A percentile compares a stretch with the other conserved stretches of the same genome.
phyloP scores from a whole-genome alignment of 1,140 invertebrate species.

The Neotoxoptera formosana region DNA sequence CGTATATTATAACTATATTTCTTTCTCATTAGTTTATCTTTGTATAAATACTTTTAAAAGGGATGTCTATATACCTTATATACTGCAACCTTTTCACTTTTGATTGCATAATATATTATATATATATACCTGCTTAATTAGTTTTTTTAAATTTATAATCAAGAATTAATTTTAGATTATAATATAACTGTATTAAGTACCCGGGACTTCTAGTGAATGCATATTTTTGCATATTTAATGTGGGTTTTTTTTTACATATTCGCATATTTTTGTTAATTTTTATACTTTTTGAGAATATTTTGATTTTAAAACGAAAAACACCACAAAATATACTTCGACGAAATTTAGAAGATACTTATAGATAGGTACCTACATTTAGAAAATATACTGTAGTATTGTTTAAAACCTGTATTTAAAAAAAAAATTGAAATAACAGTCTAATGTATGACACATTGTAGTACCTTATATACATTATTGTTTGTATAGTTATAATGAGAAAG shows the following conservation, averaged over 20 bases:
- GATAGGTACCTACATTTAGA: too few species aligned
- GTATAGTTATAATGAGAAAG: too few species aligned
- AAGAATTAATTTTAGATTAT: background rate
- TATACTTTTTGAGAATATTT: background rate
- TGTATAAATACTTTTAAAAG: too few species aligned
- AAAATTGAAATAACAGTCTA: background rate
- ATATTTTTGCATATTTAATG: background rate
- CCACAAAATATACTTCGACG: background rate
- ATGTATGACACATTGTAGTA: too few species aligned
- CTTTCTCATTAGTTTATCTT: too few species aligned
- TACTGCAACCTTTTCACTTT: background rate
- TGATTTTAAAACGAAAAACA: background rate
- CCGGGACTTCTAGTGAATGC: background rate
- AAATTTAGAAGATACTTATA: background rate
- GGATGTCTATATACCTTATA: background rate
- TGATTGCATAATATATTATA: background rate
- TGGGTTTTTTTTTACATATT: background rate
- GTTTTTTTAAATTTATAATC: background rate
- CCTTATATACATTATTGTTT: too few species aligned
- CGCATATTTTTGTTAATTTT: background rate
- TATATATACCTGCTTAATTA: background rate
- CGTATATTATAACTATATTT: too few species aligned
- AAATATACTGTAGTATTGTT: background rate
- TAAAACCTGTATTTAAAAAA: background rate
- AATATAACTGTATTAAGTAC: background rate